A percentile compares a stretch with the other conserved stretches of the same genome.
phyloP scores from a whole-genome alignment of 2,113 vertebrate species.

The Esox niger region DNA sequence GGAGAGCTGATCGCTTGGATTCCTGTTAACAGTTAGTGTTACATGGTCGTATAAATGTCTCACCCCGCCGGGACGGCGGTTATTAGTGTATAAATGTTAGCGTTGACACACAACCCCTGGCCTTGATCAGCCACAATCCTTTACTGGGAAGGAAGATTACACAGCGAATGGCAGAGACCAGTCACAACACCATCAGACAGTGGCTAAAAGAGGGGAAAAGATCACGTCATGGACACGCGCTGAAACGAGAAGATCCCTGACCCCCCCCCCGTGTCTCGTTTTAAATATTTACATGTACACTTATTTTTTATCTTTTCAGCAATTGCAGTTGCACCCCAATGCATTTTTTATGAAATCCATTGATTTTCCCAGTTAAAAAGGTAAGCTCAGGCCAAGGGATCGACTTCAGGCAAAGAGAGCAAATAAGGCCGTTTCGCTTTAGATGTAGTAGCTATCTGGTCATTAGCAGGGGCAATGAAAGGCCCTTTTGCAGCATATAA shows the following conservation, averaged over 20 bases:
- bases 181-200: not conserved
- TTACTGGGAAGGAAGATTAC: not conserved
- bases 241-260: not conserved
- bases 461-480: too few relatives aligned
- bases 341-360: too few relatives aligned
- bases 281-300: too few relatives aligned
- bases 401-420: too few relatives aligned
- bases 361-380: too few relatives aligned
- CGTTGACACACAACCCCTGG: not conserved
- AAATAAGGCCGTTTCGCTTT: too few relatives aligned
- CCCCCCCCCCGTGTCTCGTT: too few relatives aligned
- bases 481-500: too few relatives aligned
- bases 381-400: too few relatives aligned
- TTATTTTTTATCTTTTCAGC: too few relatives aligned
- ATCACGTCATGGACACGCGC: not conserved
- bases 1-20: not conserved
- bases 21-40: not conserved
- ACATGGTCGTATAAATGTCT: constrained; percentile 3
- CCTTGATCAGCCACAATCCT: not conserved
- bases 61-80: not conserved
- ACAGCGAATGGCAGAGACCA: not conserved
- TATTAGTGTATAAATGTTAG: constrained; percentile 1
- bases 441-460: too few relatives aligned
- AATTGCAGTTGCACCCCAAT: too few relatives aligned
- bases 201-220: not conserved